Evolutionary conservation across 2,113 vertebrate genomes (phyloP).

Genomic region (Noturus placidus): DNA sequence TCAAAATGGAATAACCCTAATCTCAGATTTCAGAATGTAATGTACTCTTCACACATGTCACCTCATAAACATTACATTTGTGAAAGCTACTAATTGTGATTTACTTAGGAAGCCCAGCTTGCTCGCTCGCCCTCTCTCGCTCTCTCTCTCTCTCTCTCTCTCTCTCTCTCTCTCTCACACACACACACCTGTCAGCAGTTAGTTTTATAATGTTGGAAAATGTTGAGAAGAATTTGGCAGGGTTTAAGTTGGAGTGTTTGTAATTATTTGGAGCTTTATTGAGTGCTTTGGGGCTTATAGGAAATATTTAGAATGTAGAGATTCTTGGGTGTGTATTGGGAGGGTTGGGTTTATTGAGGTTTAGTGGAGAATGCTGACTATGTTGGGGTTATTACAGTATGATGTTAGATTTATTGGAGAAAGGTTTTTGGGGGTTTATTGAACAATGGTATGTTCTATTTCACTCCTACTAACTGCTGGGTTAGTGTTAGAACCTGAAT

Average conservation of each 20-base stretch:
- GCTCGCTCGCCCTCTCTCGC: background rate
- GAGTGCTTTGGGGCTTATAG: background rate
- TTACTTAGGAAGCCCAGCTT: background rate
- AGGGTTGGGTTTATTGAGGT: background rate
- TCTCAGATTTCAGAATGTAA: background rate
- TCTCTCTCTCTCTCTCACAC: no score
- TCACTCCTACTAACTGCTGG: background rate
- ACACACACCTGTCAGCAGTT: background rate
- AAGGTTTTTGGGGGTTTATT: background rate
- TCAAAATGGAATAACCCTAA: background rate
- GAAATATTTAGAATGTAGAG: slow-evolving; percentile 14
- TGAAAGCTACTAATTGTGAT: no score
- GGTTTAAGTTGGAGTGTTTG: background rate
- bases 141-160: background rate
- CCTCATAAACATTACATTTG: background rate
- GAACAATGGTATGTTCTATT: background rate
- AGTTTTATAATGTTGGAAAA: slow-evolving; percentile 14
- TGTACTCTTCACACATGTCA: background rate
- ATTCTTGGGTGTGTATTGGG: background rate
- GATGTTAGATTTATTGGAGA: background rate
- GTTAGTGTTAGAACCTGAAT: background rate
- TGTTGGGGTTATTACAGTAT: background rate
- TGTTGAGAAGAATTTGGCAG: slow-evolving; percentile 17
- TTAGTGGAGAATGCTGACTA: background rate
- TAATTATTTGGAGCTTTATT: background rate